phyloP scores from a whole-genome alignment of 2,113 vertebrate species.

The Chlamydotis undulata region DNA sequence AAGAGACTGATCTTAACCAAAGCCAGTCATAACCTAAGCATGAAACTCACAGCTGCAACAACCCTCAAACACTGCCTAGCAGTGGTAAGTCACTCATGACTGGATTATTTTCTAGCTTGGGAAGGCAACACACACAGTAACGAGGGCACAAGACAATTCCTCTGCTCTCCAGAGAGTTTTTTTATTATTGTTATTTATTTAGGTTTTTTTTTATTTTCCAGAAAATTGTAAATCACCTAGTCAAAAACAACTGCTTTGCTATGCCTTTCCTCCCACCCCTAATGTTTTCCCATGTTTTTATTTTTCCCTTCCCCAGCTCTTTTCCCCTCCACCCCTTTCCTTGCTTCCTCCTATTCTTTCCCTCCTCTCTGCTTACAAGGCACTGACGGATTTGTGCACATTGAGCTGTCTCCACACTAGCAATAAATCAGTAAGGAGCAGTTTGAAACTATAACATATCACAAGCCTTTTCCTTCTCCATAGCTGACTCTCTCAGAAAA shows the following conservation, averaged over 20 bases:
- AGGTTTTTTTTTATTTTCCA: background rate
- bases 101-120: background rate
- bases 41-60: background rate
- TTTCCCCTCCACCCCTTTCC: background rate
- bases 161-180: background rate
- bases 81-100: background rate
- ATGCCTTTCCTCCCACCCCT: background rate
- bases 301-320: background rate
- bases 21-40: background rate
- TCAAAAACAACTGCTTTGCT: background rate
- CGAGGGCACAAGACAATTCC: background rate
- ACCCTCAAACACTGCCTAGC: background rate
- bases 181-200: too few species aligned
- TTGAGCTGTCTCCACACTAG: background rate
- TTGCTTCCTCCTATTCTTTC: slow-evolving; percentile 46
- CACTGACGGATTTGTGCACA: background rate
- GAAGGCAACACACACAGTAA: background rate
- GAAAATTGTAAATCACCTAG: background rate
- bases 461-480: background rate
- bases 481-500: background rate
- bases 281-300: background rate
- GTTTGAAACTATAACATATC: background rate
- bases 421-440: slow-evolving; percentile 6
- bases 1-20: background rate
- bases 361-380: background rate